A percentile compares a stretch with the other conserved stretches of the same genome.
phyloP scores from a whole-genome alignment of 1,140 invertebrate genomes.

The Gonatopus flavifemur region DNA sequence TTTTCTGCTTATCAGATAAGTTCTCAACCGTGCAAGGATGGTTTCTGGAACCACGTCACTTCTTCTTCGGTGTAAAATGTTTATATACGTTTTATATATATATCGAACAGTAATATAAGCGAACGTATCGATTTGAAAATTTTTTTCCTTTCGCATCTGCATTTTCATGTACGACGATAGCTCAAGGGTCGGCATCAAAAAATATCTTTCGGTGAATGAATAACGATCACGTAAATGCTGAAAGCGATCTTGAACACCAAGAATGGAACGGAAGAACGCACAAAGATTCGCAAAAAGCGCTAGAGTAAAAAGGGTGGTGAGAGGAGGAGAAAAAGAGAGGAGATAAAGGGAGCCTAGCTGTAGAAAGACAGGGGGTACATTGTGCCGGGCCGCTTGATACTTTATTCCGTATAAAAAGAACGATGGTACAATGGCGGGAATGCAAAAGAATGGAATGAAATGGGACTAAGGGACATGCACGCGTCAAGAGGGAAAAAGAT shows the following conservation, averaged over 20 bases:
- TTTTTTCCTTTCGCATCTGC: too few species aligned
- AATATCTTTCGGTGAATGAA: constrained; percentile 13
- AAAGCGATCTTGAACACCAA: constrained; percentile 24
- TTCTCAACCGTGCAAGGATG: too few species aligned
- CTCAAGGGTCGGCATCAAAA: constrained; percentile 7
- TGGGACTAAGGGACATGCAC: constrained; percentile 46
- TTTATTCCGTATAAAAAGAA: constrained; percentile 56
- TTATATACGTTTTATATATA: too few species aligned
- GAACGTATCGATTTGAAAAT: too few species aligned
- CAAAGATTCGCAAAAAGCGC: constrained; percentile 32
- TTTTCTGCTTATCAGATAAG: too few species aligned
- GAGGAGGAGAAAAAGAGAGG: constrained; percentile 25
- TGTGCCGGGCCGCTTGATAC: constrained; percentile 54
- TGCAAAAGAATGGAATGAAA: constrained; percentile 53
- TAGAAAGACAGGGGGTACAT: constrained; percentile 48
- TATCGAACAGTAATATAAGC: too few species aligned
- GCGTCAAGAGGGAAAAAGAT: background rate
- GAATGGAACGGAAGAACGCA: constrained; percentile 15
- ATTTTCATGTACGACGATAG: too few species aligned
- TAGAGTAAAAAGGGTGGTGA: background rate
- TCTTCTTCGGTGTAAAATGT: too few species aligned
- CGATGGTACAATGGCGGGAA: constrained; percentile 52
- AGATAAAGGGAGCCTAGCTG: constrained; percentile 40
- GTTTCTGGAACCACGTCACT: too few species aligned
- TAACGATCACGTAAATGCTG: constrained; percentile 25